These are phyloP conservation scores for Hirundo rustica DNA, from an alignment of 2,797 vertebrate genomes.

Conservation along the genomic window DNA sequence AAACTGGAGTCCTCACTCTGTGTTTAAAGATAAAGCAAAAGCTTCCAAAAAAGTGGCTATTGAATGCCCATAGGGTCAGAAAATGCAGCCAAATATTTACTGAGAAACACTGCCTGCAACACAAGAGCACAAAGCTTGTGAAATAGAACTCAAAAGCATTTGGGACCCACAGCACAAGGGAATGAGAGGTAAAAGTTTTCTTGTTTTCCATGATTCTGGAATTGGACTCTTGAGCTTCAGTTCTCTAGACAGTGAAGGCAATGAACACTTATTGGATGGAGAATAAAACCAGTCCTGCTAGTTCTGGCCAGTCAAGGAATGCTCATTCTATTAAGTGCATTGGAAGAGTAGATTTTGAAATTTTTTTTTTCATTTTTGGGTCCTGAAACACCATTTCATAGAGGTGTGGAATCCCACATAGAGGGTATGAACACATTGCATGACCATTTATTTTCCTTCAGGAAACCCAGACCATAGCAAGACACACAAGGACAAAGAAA, in stretches of 20 bases:
- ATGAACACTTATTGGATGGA: neutral
- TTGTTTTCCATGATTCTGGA: neutral
- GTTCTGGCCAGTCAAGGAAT: neutral
- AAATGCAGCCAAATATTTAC: neutral
- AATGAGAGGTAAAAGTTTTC: neutral
- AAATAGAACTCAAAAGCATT: neutral
- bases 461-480: neutral
- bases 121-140: neutral
- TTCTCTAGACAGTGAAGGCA: neutral
- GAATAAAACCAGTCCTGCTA: neutral
- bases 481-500: neutral
- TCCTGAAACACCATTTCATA: neutral
- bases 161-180: neutral
- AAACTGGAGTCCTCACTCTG: neutral
- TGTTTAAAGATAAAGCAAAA: neutral
- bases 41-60: neutral
- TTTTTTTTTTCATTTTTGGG: neutral
- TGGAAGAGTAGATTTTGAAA: neutral
- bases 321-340: neutral
- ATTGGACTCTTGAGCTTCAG: neutral
- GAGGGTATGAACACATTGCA: neutral
- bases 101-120: neutral
- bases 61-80: neutral
- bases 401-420: neutral
- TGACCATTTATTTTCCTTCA: neutral